A percentile compares a stretch with the other conserved stretches of the same genome.
Evolutionary conservation across 92 coral and sea anemone species (phyloP).

Genomic region (Actinostola sp.): DNA sequence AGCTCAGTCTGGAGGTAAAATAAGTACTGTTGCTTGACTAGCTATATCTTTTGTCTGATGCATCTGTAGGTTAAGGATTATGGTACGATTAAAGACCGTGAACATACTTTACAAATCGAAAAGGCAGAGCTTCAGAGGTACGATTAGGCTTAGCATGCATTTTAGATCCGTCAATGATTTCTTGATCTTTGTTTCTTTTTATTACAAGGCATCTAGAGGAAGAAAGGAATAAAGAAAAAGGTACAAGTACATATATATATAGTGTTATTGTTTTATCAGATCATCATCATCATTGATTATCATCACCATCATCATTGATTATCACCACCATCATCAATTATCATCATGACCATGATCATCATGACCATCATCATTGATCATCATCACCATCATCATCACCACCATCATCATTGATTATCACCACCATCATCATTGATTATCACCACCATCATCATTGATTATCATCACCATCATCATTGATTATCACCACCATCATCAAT

Average conservation of each 20-base stretch:
- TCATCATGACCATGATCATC: no score
- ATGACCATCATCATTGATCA: no score
- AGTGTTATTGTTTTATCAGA: neutral
- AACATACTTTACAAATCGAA: constrained; percentile 48
- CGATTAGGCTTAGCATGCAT: neutral
- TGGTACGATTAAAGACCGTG: constrained; percentile 52
- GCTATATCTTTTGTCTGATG: no score
- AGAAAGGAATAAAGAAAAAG: constrained; percentile 18
- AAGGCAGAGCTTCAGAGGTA: constrained; percentile 57
- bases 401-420: no score
- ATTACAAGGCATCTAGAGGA: constrained; percentile 16
- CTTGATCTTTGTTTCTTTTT: neutral
- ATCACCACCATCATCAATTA: neutral
- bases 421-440: no score
- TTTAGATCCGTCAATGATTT: neutral
- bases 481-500: no score
- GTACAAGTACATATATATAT: neutral
- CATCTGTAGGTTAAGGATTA: constrained; percentile 42
- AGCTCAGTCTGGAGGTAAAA: no score
- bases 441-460: no score
- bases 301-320: neutral
- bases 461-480: no score
- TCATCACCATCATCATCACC: no score
- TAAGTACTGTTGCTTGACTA: no score
- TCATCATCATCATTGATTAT: neutral